Evolutionary conservation across 1,140 invertebrate genomes (phyloP).

Genomic region (Heliconius melpomene): DNA sequence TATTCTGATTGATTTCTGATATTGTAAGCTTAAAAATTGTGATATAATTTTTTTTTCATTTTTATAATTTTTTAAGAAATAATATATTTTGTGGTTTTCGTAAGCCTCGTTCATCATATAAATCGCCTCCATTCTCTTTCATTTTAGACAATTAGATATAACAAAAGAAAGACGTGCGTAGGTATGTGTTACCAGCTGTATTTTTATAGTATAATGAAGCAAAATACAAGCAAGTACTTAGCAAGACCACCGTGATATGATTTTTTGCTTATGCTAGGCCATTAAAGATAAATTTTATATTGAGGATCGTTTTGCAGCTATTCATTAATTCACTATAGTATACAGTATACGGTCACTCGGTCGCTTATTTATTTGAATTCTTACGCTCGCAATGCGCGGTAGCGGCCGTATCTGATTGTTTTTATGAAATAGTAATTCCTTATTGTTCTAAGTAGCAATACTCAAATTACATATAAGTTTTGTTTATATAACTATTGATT

Average conservation of each 20-base stretch:
- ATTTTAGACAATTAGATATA: background rate
- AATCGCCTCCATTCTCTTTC: background rate
- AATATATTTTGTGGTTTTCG: background rate
- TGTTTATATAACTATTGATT: background rate
- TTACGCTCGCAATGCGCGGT: slow-evolving; percentile 46
- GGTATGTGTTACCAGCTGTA: background rate
- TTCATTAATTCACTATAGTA: background rate
- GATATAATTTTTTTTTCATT: too few relatives aligned
- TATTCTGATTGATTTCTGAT: background rate
- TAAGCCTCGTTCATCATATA: background rate
- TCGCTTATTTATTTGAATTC: slow-evolving; percentile 56
- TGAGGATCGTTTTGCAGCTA: slow-evolving; percentile 32
- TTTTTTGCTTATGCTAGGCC: slow-evolving; percentile 20
- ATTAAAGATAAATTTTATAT: slow-evolving; percentile 30
- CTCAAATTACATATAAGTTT: background rate
- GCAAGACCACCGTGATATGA: background rate
- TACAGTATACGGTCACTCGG: slow-evolving; percentile 16
- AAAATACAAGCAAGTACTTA: background rate
- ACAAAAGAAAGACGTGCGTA: background rate
- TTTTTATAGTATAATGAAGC: background rate
- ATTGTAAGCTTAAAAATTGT: too few relatives aligned
- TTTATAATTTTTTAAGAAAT: too few relatives aligned
- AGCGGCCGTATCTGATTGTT: slow-evolving; percentile 32
- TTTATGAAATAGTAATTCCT: background rate
- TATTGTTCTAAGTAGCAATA: background rate